Evolutionary conservation across 1,140 invertebrate genomes (phyloP), one percentile per base, ranked within the genome.

Genomic region (Sycophaga agraensis): DNA sequence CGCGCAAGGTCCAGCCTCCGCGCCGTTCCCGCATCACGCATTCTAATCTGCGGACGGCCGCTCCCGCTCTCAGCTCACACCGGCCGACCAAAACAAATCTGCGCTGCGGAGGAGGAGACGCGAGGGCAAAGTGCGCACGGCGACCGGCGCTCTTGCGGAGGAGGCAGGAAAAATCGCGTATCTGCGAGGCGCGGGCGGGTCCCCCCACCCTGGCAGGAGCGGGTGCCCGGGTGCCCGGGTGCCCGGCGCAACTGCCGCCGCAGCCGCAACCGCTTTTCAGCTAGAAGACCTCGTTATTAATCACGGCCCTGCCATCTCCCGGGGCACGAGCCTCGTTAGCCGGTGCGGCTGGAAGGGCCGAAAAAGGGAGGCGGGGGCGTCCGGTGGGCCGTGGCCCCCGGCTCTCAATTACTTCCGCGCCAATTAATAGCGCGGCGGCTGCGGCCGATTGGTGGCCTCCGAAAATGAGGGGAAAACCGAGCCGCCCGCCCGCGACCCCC

Each of bases 371-470:
- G 49, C 39, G 61, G 55, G 59, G 66, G 54, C 62, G n/a, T n/a
- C n/a, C n/a, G 46, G 40, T 53, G 43, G 59, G 63, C 56, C n/a
- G 60, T 58, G 67, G 59, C 37, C 63, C 40, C 40, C 69, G 73
- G 75, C 74, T 78, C 76, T 79, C 77, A 78, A 79, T 80, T 80
- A 80, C 74, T 80, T 80, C 77, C 76, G 74, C 77, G 68, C 76
- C 77, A 80, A 80, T 80, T 80, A 80, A 79, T 73, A 46, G 40
- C 37, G 11, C 53, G 16, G 35, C 56, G 35, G 26, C 50, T 19
- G 66, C 63, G 72, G 51, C 71, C 71, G 74, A 75, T 74, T 62
- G 66, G 66, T 64, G 55, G n/a, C n/a, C n/a, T n/a, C n/a, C n/a
- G n/a, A n/a, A n/a, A n/a, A n/a, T n/a, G n/a, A n/a, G n/a, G n/a